Percentiles rank a stretch among this genome's conserved stretches.
These are phyloP conservation scores for Melolontha melolontha DNA, from an alignment of 2,888 invertebrate genomes.

Conservation along the genomic window DNA sequence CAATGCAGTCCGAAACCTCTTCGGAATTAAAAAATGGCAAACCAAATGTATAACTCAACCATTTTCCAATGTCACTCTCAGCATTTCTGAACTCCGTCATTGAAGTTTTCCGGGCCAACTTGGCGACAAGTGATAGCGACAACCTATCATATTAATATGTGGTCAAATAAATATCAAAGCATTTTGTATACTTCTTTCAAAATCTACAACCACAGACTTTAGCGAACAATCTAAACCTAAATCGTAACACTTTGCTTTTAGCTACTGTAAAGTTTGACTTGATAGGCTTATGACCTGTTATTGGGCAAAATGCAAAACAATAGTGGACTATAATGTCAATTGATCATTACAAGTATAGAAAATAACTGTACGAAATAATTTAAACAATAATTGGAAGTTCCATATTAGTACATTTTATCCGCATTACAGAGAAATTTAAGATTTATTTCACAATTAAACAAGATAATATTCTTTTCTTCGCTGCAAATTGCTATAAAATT, in stretches of 20 bases:
- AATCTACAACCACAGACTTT: slow-evolving; percentile 6
- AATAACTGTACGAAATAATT: slow-evolving; percentile 12
- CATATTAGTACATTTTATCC: background rate
- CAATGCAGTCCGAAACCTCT: background rate
- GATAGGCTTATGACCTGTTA: slow-evolving; percentile 3
- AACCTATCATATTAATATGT: slow-evolving; percentile 8
- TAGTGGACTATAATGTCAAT: background rate
- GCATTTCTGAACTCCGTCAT: background rate
- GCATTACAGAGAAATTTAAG: background rate
- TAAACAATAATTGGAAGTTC: slow-evolving; percentile 4
- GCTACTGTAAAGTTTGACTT: slow-evolving; percentile 1
- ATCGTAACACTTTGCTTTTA: slow-evolving; percentile 1
- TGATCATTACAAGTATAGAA: no score
- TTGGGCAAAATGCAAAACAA: background rate
- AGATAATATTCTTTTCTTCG: background rate
- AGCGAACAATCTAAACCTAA: slow-evolving; percentile 4
- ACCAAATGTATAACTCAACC: slow-evolving; percentile 9
- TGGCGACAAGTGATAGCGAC: background rate
- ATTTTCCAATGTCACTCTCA: slow-evolving; percentile 9
- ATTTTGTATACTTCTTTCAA: slow-evolving; percentile 10
- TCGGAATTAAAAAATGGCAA: background rate
- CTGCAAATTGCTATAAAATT: slow-evolving; percentile 2
- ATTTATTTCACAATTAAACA: slow-evolving; percentile 7
- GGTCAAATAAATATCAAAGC: slow-evolving; percentile 1
- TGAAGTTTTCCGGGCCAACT: background rate